These are phyloP conservation scores for Smithornis capensis DNA, from an alignment of 2,113 vertebrate genomes.

Conservation along the genomic window DNA sequence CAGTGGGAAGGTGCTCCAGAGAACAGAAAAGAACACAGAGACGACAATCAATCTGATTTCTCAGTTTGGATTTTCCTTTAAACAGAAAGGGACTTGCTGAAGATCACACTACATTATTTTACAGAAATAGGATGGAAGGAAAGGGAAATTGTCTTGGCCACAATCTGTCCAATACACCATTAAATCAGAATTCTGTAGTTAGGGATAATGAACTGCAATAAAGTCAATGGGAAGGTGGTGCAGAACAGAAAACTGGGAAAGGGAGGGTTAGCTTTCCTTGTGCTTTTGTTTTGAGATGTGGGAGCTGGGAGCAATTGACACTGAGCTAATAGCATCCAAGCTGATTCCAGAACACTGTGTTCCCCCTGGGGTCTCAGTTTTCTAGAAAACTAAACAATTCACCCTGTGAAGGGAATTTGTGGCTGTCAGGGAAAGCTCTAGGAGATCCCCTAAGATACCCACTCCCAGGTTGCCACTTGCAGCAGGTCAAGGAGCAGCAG, in stretches of 20 bases:
- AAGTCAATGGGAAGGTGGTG: not conserved
- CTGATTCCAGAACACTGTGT: not conserved
- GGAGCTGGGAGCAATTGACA: not conserved
- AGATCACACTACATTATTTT: not conserved
- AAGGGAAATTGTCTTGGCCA: not conserved
- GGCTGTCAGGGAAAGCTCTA: not conserved
- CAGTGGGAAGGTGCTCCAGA: not conserved
- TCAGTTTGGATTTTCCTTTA: not conserved
- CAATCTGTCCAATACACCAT: not conserved
- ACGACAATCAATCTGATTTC: not conserved
- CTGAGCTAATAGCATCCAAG: not conserved
- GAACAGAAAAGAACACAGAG: not conserved
- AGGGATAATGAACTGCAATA: not conserved
- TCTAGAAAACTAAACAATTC: not conserved
- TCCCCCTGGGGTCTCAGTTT: not conserved
- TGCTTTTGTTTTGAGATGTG: not conserved
- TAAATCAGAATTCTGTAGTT: not conserved
- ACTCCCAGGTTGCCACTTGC: not conserved
- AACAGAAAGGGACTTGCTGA: not conserved
- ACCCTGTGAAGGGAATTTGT: not conserved
- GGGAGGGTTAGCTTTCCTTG: not conserved
- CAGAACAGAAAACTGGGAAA: not conserved
- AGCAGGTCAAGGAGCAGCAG: not conserved
- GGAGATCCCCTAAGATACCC: rapidly evolving
- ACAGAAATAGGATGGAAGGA: not conserved